Conservation (phyloP, 2,113 vertebrate species). For the Cyprinodon brontotheroides region DNA sequence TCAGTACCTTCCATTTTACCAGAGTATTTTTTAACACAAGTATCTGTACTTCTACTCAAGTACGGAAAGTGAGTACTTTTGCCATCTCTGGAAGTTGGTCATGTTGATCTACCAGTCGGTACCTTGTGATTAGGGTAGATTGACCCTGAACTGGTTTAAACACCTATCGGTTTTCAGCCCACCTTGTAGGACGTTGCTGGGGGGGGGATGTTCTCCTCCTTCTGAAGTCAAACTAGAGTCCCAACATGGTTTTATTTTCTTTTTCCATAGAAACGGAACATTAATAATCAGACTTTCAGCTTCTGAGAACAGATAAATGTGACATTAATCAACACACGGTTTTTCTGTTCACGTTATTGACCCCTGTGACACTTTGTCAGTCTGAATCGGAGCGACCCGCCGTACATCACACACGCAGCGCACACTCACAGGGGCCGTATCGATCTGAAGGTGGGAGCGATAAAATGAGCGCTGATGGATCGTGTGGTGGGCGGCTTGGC, state of each 20-base stretch:
- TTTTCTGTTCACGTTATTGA: slow-evolving; percentile 44
- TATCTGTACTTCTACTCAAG: too few species aligned
- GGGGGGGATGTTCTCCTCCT: too few species aligned
- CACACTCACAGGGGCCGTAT: slow-evolving; percentile 24
- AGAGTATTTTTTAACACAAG: too few species aligned
- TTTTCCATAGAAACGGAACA: neutral
- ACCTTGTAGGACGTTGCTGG: too few species aligned
- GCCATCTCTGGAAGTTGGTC: too few species aligned
- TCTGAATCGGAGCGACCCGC: slow-evolving; percentile 32
- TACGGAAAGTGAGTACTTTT: too few species aligned
- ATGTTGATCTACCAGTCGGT: too few species aligned
- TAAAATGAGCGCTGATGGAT: slow-evolving; percentile 64
- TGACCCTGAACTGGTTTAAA: too few species aligned
- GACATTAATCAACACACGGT: slow-evolving; percentile 16
- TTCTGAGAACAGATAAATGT: slow-evolving; percentile 29
- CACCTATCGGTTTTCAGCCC: too few species aligned
- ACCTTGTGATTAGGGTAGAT: too few species aligned
- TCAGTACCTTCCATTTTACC: too few species aligned
- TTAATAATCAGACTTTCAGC: slow-evolving; percentile 11
- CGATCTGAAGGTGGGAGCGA: slow-evolving; percentile 49
- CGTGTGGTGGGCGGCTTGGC: slow-evolving; percentile 28
- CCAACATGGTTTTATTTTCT: neutral
- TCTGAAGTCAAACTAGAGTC: neutral
- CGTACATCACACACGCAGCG: slow-evolving; percentile 16
- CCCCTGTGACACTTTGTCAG: slow-evolving; percentile 37